Evolutionary conservation across 2,113 vertebrate genomes (phyloP).

Genomic region (Miniopterus natalensis): DNA sequence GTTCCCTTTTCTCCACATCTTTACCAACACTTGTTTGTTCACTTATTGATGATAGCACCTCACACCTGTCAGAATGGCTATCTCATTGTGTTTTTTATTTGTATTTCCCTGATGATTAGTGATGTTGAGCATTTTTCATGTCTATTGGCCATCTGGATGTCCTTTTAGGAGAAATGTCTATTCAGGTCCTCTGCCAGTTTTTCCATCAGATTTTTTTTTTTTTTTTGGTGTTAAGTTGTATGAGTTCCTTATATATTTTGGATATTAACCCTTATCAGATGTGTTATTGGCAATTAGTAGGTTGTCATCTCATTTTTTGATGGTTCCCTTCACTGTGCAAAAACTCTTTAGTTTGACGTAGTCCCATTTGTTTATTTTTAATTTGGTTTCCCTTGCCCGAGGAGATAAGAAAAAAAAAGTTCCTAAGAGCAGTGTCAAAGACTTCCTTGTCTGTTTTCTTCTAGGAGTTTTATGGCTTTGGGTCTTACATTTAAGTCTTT

Average conservation of each 20-base stretch:
- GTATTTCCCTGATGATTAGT: background rate
- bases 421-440: background rate
- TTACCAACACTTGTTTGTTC: background rate
- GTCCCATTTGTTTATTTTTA: background rate
- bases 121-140: background rate
- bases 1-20: background rate
- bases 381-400: background rate
- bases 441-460: background rate
- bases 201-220: background rate
- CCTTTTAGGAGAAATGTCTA: background rate
- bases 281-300: background rate
- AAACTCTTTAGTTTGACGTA: background rate
- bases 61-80: too few relatives aligned
- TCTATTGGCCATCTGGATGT: background rate
- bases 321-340: background rate
- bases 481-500: background rate
- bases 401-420: background rate
- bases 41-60: background rate
- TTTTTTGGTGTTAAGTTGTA: background rate
- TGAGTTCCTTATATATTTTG: background rate
- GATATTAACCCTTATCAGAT: background rate
- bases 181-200: background rate
- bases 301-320: background rate
- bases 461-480: background rate
- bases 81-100: background rate